phyloP scores from a whole-genome alignment of 2,888 invertebrate genomes.

The Sclerodermus sp. region DNA sequence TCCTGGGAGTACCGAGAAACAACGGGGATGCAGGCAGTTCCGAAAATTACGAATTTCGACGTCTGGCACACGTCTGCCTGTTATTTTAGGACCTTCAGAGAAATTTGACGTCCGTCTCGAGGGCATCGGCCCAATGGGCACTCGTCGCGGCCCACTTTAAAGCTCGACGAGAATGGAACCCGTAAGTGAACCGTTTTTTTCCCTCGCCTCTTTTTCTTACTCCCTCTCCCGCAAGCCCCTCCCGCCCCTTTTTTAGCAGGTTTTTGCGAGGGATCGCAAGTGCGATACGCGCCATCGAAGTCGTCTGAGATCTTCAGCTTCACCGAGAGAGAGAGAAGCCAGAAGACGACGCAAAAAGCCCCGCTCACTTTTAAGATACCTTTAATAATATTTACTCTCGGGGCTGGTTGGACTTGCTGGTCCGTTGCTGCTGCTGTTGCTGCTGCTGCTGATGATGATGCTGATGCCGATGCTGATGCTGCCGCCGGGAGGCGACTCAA shows the following conservation, averaged over 20 bases:
- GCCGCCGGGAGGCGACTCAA: no score
- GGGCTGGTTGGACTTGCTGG: not conserved
- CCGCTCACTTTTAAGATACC: not conserved
- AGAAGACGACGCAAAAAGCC: not conserved
- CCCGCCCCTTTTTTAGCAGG: not conserved
- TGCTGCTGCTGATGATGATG: no score
- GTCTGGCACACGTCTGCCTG: slow-evolving; percentile 23
- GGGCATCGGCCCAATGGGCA: slow-evolving; percentile 10
- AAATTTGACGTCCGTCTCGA: slow-evolving; percentile 15
- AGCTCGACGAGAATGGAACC: slow-evolving; percentile 3
- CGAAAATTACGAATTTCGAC: slow-evolving; percentile 20
- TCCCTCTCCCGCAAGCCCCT: not conserved
- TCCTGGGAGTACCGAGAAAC: no score
- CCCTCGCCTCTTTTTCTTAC: no score
- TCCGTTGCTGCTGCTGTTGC: not conserved
- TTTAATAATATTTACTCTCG: slow-evolving; percentile 7
- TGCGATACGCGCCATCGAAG: not conserved
- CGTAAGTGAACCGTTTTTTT: not conserved
- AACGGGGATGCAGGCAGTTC: slow-evolving; percentile 4
- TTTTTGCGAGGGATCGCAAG: no score
- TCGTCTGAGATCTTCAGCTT: not conserved
- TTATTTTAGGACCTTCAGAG: slow-evolving; percentile 25
- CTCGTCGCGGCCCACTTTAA: slow-evolving; percentile 11
- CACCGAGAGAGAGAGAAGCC: no score
- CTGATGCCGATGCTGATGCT: no score